Evolutionary conservation across 2,113 vertebrate genomes (phyloP), one percentile per base, ranked within the genome.

Genomic region (Muntiacus reevesi): DNA sequence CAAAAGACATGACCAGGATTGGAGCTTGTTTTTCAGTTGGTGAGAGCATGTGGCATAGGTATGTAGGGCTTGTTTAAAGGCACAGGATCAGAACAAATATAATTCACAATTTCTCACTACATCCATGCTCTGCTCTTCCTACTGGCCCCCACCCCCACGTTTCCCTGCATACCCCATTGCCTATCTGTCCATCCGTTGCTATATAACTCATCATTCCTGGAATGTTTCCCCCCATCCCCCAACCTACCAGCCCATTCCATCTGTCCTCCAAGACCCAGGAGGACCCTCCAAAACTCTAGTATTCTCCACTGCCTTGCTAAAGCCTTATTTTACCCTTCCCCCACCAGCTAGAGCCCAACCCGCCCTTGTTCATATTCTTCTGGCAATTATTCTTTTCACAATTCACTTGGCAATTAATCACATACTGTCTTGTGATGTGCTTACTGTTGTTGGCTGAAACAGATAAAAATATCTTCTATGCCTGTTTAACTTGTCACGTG

Each of bases 391-490:
- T 97, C 92, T 97, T 96, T 94, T 94, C 97, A 97, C 94, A 97
- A 97, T 93, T 97, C 96, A 95, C 82, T 97, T 96, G 91, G 93
- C 82, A 94, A 98, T 97, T 98, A 97, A 97, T 98, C 95, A 91
- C 54, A 79, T 36, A 89, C 76, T 97, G 94, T 86, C 94, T 97
- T 91, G 62, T 88, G 96, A 96, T 97, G 52, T 96, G 33, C 93
- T 97, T 94, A 97, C 91, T 97, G 89, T 95, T 96, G 95, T 97
- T 97, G 97, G 89, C 87, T 95, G 96, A 88, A 94, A 94, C 55
- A 97, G 98, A 97, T 92, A 97, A 97, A 97, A 98, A 91, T 98
- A 97, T 95, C 97, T 97, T 81, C 92, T 86, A 57, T 85, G 92
- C 76, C 97, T 96, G 86, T 97, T 97, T 96, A 97, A 98, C 94